Percentiles rank a stretch among this genome's conserved stretches.
phyloP scores from a whole-genome alignment of 2,888 invertebrate species.

The Cataglyphis altisquamis region DNA sequence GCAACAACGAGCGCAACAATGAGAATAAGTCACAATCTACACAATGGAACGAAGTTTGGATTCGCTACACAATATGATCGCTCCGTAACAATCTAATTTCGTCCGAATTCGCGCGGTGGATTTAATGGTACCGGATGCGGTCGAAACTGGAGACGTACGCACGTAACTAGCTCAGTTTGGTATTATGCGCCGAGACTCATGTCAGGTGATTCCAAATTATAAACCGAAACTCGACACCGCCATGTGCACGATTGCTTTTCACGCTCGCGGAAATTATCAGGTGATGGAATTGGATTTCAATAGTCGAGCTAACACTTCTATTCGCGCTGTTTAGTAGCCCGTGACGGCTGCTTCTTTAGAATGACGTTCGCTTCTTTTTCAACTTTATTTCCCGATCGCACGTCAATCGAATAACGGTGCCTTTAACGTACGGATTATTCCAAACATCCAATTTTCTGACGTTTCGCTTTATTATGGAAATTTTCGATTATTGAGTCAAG shows the following conservation, averaged over 20 bases:
- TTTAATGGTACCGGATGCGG: conserved; percentile 42
- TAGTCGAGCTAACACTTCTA: not conserved
- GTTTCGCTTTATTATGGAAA: conserved; percentile 49
- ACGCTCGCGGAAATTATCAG: conserved; percentile 20
- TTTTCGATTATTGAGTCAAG: conserved; percentile 9
- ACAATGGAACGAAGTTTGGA: conserved; percentile 14
- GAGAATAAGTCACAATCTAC: not conserved
- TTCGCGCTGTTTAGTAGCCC: not conserved
- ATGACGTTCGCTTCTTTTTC: conserved; percentile 32
- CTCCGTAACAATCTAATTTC: conserved; percentile 44
- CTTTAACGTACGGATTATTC: conserved; percentile 59
- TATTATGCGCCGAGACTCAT: conserved; percentile 5
- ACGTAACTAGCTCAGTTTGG: conserved; percentile 3
- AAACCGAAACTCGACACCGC: conserved; percentile 38
- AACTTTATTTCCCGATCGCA: not conserved
- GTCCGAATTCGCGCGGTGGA: conserved; percentile 23
- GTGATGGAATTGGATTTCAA: conserved; percentile 29
- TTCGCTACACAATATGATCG: conserved; percentile 32
- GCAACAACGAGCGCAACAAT: not conserved
- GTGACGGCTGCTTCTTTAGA: conserved; percentile 13
- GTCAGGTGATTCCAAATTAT: conserved; percentile 46
- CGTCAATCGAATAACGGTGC: conserved; percentile 56
- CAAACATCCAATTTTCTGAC: conserved; percentile 19
- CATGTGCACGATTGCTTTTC: not conserved
- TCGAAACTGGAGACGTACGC: conserved; percentile 43